These are phyloP conservation scores for Meliscaeva auricollis DNA, from an alignment of 2,888 invertebrate genomes.

Conservation along the genomic window DNA sequence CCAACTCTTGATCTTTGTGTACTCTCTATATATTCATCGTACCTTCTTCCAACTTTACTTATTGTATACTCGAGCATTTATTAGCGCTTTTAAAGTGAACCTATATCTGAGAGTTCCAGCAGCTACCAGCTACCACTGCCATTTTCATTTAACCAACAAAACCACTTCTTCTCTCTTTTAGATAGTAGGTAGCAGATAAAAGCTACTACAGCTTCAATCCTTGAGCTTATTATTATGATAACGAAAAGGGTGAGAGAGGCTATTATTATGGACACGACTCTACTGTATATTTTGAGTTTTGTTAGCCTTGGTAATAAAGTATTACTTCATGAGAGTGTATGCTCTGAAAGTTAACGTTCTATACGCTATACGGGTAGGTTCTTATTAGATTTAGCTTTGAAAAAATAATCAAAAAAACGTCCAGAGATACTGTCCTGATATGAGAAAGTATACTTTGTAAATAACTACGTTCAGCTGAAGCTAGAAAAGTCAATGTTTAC, in stretches of 20 bases:
- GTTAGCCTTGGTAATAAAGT: constrained; percentile 21
- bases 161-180: neutral
- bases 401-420: constrained; percentile 1
- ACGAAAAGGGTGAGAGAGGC: constrained; percentile 24
- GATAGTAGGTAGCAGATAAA: neutral
- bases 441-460: neutral
- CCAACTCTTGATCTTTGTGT: constrained; percentile 63
- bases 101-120: constrained; percentile 8
- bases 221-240: constrained; percentile 34
- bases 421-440: constrained; percentile 3
- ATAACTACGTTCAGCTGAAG: too few relatives aligned
- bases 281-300: constrained; percentile 19
- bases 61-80: constrained; percentile 55
- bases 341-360: constrained; percentile 36
- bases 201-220: constrained; percentile 12
- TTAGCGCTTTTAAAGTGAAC: constrained; percentile 55
- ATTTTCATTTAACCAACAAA: neutral
- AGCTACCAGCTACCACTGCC: neutral
- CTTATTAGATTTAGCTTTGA: neutral
- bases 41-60: constrained; percentile 35
- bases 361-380: neutral
- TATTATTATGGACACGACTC: constrained; percentile 29
- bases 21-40: constrained; percentile 6
- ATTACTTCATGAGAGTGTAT: constrained; percentile 22
- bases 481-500: constrained; percentile 11